Evolutionary conservation across 2,113 vertebrate species (phyloP), one percentile per base, ranked within the genome.

Genomic region (Pygoscelis antarcticus): DNA sequence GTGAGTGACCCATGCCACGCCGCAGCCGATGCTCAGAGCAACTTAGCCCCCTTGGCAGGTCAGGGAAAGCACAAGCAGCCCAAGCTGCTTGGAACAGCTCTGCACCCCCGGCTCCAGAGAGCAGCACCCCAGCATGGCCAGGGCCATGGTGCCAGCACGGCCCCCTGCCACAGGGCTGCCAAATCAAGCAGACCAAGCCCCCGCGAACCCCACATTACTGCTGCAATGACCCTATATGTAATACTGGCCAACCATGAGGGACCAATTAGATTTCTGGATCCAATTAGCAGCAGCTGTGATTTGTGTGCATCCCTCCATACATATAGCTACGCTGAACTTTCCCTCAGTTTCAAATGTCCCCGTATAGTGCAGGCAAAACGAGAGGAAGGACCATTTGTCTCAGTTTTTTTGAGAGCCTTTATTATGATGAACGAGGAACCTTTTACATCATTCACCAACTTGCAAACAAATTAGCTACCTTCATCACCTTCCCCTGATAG

Each of bases 221-320:
- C 81, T 2, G 8, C 3, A 1, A 32, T 66, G 81, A 86, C 92
- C 92, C 83, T 46, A 11, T 51, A 36, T n/a, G 86, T 75, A 76
- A 80, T 52, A 47, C 49, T 2, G 2, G 49, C 64, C 74, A 80
- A 90, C 84, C 98, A 95, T 62, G 70, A 93, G 90, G 90, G 97
- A 96, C 80, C 94, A 97, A 94, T 97, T 97, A 96, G 78, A 89
- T 84, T 92, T 91, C 97, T 97, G 87, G 91, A 94, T 95, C 89
- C 87, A 96, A 96, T 97, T 96, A 98, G 92, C 87, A 97, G 96
- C 91, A 97, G 95, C 93, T 97, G 96, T 97, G 96, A 98, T 98
- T 98, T 98, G 96, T 98, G 95, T 95, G 91, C 91, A 93, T 76
- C 96, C 75, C 88, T 54, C 42, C 5, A 22, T 93, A 66, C 93